phyloP scores from a whole-genome alignment of 2,888 invertebrate genomes.

The Xylocampa areola region DNA sequence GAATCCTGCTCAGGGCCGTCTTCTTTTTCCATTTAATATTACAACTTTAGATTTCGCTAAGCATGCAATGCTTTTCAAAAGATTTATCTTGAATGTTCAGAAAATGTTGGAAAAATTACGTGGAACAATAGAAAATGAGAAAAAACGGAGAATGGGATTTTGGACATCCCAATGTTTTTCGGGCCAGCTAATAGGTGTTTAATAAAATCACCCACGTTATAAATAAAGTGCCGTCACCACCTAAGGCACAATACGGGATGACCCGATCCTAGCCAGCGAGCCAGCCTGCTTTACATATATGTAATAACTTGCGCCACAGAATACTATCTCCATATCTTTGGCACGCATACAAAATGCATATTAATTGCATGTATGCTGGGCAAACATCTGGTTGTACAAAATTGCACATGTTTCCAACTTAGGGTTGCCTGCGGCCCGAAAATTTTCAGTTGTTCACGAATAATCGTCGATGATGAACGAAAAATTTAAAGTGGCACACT shows the following conservation, averaged over 20 bases:
- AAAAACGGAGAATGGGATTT: no score
- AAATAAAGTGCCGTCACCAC: neutral
- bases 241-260: neutral
- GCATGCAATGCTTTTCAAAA: no score
- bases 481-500: no score
- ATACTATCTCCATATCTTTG: conserved; percentile 44
- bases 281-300: conserved; percentile 22
- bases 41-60: no score
- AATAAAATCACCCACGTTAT: no score
- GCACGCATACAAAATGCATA: conserved; percentile 52
- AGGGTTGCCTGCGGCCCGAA: conserved; percentile 23
- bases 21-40: no score
- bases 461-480: conserved; percentile 9
- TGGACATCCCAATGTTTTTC: no score
- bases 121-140: no score
- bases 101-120: no score
- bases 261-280: neutral
- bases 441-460: neutral
- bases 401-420: conserved; percentile 31
- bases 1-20: no score
- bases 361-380: conserved; percentile 43
- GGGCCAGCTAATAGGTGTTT: no score
- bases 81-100: no score
- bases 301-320: conserved; percentile 36
- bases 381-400: conserved; percentile 45